Base-by-base conservation (phyloP, 2,797 vertebrate species). In the Hemibagrus guttatus region DNA sequence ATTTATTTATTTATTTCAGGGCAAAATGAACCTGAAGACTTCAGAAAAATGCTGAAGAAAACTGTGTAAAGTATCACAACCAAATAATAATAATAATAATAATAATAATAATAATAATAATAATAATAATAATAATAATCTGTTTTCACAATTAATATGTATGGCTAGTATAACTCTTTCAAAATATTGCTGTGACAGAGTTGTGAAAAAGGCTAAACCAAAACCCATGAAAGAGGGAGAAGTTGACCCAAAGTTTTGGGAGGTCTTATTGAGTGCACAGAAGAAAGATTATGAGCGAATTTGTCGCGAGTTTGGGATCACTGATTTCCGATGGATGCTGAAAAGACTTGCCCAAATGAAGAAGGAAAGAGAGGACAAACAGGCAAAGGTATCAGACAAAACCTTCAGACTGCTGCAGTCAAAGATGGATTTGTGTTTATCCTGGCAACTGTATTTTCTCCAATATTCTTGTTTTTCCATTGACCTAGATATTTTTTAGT, bases 261-360 rank as follows among this genome's bases (percentile, higher is more conserved):
- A 99, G 85, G 84, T 98, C 84, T 91, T 99, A 81, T 71, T 98
- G 87, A 92, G 94, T 0, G 95, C 96, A 7, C 95, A 95, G 78
- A 97, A 85, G 86, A 98, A 91, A 90, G 95, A 99, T 88, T 98
- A 98, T n/a, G 97, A 99, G 92, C 95, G 91, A 85, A 96, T 98
- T 85, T 99, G 98, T 90, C 31, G 91, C 0, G 95, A 97, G 35
- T 96, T 96, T 23, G 97, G 98, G 8, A 91, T 99, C 16, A 96
- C 93, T 0, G 97, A 99, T 91, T 99, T 96, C 88, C 96, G 98
- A 23, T 96, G 97, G 91, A 94, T 98, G 96, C 92, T 98, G 88
- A 98, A 95, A 88, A 96, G 90, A 91, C 94, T 99, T 61, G 97
- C 95, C 68, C 92, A 96, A 90, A 89, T 98, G 90, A 97, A 93